phyloP scores from a whole-genome alignment of 2,113 vertebrate species.

The Paracanthobrama guichenoti region DNA sequence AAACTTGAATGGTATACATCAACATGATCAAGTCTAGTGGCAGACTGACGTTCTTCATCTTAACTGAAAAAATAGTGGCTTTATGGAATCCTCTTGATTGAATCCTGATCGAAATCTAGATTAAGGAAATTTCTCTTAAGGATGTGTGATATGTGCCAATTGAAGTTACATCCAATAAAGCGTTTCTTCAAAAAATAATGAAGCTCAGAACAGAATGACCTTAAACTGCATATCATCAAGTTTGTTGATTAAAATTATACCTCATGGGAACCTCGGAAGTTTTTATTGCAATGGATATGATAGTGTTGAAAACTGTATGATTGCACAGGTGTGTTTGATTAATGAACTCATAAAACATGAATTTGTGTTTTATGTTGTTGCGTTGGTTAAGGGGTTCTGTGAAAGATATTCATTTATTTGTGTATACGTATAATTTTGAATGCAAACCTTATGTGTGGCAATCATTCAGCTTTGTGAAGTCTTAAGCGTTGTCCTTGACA shows the following conservation, averaged over 20 bases:
- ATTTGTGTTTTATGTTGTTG: background rate
- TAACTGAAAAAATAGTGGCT: background rate
- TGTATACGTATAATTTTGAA: background rate
- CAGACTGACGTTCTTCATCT: background rate
- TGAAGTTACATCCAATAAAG: background rate
- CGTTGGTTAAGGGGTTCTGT: background rate
- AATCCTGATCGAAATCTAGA: constrained; percentile 8
- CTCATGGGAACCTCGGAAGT: constrained; percentile 1
- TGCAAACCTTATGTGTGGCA: background rate
- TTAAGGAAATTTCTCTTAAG: background rate
- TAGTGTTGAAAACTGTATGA: constrained; percentile 21
- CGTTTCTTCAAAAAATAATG: constrained; percentile 10
- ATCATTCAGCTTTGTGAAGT: constrained; percentile 1
- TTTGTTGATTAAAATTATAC: constrained; percentile 40
- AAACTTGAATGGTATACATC: background rate
- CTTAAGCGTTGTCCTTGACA: background rate
- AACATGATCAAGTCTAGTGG: background rate
- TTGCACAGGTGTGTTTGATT: constrained; percentile 37
- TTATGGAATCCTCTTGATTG: constrained; percentile 1
- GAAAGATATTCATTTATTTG: background rate
- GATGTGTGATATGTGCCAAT: background rate
- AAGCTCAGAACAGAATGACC: constrained; percentile 8
- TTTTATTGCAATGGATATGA: constrained; percentile 30
- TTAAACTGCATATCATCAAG: constrained; percentile 3
- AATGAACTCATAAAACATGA: constrained; percentile 36